Conservation (phyloP, 1,140 invertebrate genomes). For the Bombus waltoni region DNA sequence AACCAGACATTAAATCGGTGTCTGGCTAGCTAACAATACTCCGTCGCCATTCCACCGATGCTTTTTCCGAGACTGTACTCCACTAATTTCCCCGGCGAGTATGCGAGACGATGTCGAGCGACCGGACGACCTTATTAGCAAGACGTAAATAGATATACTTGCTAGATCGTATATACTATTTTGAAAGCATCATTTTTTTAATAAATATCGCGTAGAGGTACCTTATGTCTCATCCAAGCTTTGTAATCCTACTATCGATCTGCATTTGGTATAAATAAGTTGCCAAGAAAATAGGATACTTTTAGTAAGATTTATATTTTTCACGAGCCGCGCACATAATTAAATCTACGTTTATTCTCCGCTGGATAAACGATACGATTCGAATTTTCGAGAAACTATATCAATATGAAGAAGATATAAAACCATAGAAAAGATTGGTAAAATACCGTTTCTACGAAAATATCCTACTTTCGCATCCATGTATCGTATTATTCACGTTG, state of each 20-base stretch:
- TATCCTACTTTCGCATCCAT: background rate
- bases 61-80: conserved; percentile 13
- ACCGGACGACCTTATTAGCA: background rate
- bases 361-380: too few relatives aligned
- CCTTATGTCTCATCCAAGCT: background rate
- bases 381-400: too few relatives aligned
- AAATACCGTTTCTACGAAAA: background rate
- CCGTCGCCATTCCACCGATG: background rate
- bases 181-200: too few relatives aligned
- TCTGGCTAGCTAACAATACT: conserved; percentile 58
- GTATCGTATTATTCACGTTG: background rate
- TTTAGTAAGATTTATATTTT: too few relatives aligned
- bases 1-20: conserved; percentile 65
- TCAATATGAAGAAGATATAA: too few relatives aligned
- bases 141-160: background rate
- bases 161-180: background rate
- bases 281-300: too few relatives aligned
- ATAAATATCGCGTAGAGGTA: background rate
- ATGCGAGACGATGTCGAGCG: conserved; percentile 16
- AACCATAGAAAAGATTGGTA: background rate
- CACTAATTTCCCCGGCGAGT: conserved; percentile 18
- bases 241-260: background rate
- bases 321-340: too few relatives aligned
- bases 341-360: too few relatives aligned
- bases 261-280: too few relatives aligned